Base-by-base conservation (phyloP, 2,797 vertebrate genomes). In the Rhinoraja longicauda region DNA sequence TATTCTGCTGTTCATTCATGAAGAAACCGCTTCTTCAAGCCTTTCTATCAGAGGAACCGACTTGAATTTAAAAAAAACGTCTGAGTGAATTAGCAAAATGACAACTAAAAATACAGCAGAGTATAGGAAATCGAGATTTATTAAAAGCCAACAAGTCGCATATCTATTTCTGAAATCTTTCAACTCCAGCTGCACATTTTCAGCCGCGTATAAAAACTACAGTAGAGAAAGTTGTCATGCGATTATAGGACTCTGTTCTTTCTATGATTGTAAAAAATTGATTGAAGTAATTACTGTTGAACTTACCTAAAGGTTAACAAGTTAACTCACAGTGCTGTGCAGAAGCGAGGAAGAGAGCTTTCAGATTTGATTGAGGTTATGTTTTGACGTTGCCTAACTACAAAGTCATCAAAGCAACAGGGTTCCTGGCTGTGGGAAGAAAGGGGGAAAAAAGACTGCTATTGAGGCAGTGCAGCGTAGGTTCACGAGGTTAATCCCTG, bases 251-350 rank as follows among this genome's bases (percentile, higher is more conserved):
- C 5, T 86, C 59, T 29, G 26, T 29, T 86, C 62, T 84, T 29
- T 53, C 24, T 53, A 21, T 17, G 12, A n/a, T 59, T 86, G 57
- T 62, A n/a, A 26, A n/a, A 29, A 59, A 86, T 86, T n/a, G 62
- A 86, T 86, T 84, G 59, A 84, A 84, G 9, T 59, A 57, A 59
- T 86, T 86, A 62, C 13, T 86, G 82, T 86, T 86, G 5, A n/a
- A 5, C 57, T 62, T 15, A 15, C 57, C 82, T 26, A 59, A 19
- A 32, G 53, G 53, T 13, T 32, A 59, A 86, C 26, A 59, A 26
- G 82, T 13, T 62, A 86, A 86, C 12, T 62, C 82, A 15, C 57
- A n/a, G n/a, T 29, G n/a, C 17, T 1, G 26, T 17, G 24, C 29
- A 4, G 53, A 86, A 86, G 1, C 15, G 29, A 62, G 29, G 57